phyloP scores from a whole-genome alignment of 2,113 vertebrate genomes.

The Thryonomys swinderianus region DNA sequence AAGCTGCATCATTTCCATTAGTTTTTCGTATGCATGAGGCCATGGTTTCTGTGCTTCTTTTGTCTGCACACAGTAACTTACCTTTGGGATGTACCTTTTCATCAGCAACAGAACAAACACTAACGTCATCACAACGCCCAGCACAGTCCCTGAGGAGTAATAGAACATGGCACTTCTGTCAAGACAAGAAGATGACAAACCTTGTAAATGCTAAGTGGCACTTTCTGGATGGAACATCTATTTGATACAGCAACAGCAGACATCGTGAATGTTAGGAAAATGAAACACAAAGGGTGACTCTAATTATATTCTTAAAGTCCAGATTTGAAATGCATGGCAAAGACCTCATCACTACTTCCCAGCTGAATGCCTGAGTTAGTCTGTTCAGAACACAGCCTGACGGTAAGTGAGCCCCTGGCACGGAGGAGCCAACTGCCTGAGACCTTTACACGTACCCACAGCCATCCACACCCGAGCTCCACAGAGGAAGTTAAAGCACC shows the following conservation, averaged over 20 bases:
- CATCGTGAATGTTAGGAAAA: slow-evolving; percentile 28
- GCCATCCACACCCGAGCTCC: background rate
- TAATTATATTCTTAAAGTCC: background rate
- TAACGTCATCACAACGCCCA: slow-evolving; percentile 85
- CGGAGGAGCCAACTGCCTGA: background rate
- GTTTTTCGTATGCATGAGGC: slow-evolving; percentile 14
- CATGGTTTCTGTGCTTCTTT: slow-evolving; percentile 15
- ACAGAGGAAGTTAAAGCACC: background rate
- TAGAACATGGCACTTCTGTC: slow-evolving; percentile 86
- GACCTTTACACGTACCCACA: background rate
- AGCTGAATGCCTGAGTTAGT: background rate
- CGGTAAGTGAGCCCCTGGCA: background rate
- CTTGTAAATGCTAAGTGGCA: background rate
- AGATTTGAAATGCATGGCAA: slow-evolving; percentile 10
- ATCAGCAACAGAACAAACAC: slow-evolving; percentile 86
- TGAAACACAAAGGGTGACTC: slow-evolving; percentile 14
- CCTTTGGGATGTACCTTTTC: slow-evolving; percentile 87
- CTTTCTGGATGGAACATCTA: background rate
- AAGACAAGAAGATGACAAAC: slow-evolving; percentile 75
- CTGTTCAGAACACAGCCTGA: background rate
- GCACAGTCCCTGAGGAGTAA: slow-evolving; percentile 84
- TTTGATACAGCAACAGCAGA: background rate
- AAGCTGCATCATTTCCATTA: background rate
- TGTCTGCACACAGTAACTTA: slow-evolving; percentile 73
- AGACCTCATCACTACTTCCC: background rate